Percentiles rank a stretch among this genome's conserved stretches.
Conservation (phyloP, 1,140 invertebrate species). For the Trypoxylus dichotomus region DNA sequence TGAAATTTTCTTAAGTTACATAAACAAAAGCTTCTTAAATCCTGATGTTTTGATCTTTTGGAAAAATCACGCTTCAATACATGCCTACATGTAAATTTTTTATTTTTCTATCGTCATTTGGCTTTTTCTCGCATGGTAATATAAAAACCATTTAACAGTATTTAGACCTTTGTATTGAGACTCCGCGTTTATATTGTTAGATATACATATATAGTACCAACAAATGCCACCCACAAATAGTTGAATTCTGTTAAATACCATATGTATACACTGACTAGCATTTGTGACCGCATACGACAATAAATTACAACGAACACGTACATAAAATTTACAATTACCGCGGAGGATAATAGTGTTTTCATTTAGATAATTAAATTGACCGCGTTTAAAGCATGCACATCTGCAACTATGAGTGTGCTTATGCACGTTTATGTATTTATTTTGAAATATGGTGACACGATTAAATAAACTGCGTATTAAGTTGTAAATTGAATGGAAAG, state of each 20-base stretch:
- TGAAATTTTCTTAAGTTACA: no score
- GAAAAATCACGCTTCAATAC: no score
- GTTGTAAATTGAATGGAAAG: background rate
- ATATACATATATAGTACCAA: background rate
- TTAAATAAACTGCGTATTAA: background rate
- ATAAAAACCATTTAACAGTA: background rate
- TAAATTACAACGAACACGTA: background rate
- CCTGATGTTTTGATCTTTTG: no score
- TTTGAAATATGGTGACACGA: background rate
- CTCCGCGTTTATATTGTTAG: background rate
- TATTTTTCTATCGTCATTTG: no score
- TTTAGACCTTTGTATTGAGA: background rate
- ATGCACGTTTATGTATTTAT: background rate
- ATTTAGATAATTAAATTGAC: slow-evolving; percentile 12
- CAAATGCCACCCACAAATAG: background rate
- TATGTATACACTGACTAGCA: background rate
- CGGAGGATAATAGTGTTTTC: background rate
- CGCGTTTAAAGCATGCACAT: background rate
- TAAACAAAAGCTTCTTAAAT: no score
- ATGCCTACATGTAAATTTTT: background rate
- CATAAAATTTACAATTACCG: background rate
- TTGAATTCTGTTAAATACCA: background rate
- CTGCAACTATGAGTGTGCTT: background rate
- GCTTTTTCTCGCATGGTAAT: no score
- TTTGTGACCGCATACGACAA: background rate